These are phyloP conservation scores for Calephelis perditalis DNA, from an alignment of 2,888 invertebrate genomes.

Conservation along the genomic window DNA sequence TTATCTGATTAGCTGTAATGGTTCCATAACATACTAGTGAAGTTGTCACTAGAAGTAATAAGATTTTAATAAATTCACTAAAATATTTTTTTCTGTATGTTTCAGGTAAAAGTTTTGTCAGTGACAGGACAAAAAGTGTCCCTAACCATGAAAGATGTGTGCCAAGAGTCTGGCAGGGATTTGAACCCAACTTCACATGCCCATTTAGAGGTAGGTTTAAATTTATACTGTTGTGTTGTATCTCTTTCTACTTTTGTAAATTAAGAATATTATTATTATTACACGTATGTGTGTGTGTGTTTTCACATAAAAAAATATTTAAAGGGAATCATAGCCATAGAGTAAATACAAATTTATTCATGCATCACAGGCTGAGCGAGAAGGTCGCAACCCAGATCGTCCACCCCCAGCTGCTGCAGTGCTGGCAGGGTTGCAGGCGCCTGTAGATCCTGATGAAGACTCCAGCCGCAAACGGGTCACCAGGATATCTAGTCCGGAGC, in stretches of 20 bases:
- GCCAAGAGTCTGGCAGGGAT: slow-evolving; percentile 96
- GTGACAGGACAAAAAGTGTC: slow-evolving; percentile 97
- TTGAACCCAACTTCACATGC: slow-evolving; percentile 90
- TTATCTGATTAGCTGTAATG: too few relatives aligned
- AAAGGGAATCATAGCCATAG: background rate
- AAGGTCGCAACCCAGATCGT: slow-evolving; percentile 94
- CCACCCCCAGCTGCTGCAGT: slow-evolving; percentile 83
- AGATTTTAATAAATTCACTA: background rate
- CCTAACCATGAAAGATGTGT: slow-evolving; percentile 98
- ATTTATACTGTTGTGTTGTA: too few relatives aligned
- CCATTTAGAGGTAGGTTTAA: slow-evolving; percentile 72
- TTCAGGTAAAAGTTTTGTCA: slow-evolving; percentile 89
- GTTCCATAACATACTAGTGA: too few relatives aligned
- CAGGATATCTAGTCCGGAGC: slow-evolving; percentile 95
- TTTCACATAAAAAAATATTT: too few relatives aligned
- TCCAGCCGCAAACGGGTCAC: slow-evolving; percentile 91
- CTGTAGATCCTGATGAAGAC: slow-evolving; percentile 87
- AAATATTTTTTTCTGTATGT: slow-evolving; percentile 15
- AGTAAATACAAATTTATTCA: background rate
- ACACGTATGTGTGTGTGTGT: too few relatives aligned
- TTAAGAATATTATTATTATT: too few relatives aligned
- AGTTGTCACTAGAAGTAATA: too few relatives aligned
- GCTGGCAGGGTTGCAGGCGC: slow-evolving; percentile 72
- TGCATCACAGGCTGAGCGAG: slow-evolving; percentile 77
- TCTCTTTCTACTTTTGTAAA: too few relatives aligned